Conservation (phyloP, 2,797 vertebrate species). For the Lagodon rhomboides region DNA sequence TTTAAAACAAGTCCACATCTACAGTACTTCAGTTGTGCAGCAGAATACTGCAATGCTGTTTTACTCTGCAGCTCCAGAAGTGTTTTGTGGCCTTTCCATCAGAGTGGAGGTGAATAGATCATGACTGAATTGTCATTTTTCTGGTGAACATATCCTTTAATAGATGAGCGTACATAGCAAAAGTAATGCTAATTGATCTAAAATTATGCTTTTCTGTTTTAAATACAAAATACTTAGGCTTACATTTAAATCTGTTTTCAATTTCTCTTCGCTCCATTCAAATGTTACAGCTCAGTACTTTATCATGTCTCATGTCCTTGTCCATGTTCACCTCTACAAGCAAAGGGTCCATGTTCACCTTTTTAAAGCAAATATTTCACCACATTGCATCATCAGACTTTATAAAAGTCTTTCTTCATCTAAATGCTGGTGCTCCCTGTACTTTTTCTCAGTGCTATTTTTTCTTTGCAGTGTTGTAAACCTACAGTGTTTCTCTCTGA, state of each 20-base stretch:
- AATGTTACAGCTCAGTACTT: neutral
- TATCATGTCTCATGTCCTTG: neutral
- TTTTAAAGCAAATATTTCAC: conserved; percentile 40
- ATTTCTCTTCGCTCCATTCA: neutral
- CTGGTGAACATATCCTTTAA: no score
- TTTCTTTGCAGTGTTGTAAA: conserved; percentile 24
- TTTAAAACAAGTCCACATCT: no score
- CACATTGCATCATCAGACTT: conserved; percentile 54
- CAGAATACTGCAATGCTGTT: no score
- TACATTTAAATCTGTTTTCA: neutral
- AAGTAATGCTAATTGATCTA: neutral
- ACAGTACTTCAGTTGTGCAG: no score
- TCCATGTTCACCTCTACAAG: neutral
- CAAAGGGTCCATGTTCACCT: conserved; percentile 1
- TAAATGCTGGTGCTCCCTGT: neutral
- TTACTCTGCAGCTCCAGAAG: no score
- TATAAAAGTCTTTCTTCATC: conserved; percentile 9
- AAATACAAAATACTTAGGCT: neutral
- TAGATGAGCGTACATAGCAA: neutral
- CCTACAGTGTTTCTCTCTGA: conserved; percentile 34
- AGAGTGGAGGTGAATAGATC: no score
- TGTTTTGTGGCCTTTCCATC: no score
- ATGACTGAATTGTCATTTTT: no score
- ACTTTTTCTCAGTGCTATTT: neutral
- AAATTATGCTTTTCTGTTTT: neutral